Base-by-base conservation (phyloP, 2,797 vertebrate species). In the Pygocentrus nattereri region DNA sequence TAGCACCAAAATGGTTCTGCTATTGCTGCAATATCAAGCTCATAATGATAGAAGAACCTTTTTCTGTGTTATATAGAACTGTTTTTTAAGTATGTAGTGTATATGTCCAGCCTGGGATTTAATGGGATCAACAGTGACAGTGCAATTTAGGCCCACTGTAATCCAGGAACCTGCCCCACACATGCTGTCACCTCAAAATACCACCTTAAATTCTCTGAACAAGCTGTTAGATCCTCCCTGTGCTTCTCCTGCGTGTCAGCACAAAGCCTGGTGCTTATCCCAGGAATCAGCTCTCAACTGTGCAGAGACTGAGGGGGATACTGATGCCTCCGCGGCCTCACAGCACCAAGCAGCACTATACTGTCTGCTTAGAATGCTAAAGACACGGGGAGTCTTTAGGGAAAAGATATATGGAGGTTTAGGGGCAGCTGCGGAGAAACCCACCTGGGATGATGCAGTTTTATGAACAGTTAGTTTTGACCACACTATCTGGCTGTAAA, bases 251-350 rank as follows among this genome's bases (percentile, higher is more conserved):
- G 27, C 59, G 6, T 18, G 27, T 62, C 59, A 62, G 59, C 27
- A 62, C 59, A 62, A 62, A 62, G 59, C 59, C 59, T 4, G 25
- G 59, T 31, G 59, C 59, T 62, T 62, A 62, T 62, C 59, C 59
- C 59, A 1, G 25, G 59, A 62, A 62, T 62, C 59, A 25, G 59
- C 13, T 62, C 59, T 62, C 59, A 31, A 10, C 27, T 30, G 59
- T 27, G 2, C 12, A 27, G 59, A 31, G 23, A 31, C 59, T 16
- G 15, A 62, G 27, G 59, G 54, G 59, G 59, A 62, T 62, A 62
- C 59, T 31, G 27, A 62, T 31, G 59, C 59, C 56, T 62, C 25
- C 25, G 12, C 31, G 59, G 27, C 59, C 59, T 62, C 4, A 18
- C 59, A 31, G 59, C 25, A 18, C n/a, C 18, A 31, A 62, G 59